phyloP scores from a whole-genome alignment of 2,888 invertebrate species.

The Papilio gigon region DNA sequence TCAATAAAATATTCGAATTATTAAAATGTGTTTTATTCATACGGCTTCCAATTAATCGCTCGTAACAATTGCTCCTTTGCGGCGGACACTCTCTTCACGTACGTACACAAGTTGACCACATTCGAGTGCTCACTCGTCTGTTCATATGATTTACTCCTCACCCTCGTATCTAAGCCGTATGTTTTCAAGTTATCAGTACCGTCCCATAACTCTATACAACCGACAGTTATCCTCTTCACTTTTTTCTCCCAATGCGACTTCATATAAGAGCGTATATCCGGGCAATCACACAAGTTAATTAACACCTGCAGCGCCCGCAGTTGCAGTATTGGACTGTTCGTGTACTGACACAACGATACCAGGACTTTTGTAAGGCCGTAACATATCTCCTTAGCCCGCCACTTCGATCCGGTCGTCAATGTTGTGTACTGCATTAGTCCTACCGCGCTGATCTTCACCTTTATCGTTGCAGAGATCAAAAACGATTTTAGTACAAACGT shows the following conservation, averaged over 20 bases:
- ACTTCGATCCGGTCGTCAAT: constrained; percentile 67
- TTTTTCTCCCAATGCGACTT: constrained; percentile 58
- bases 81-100: constrained; percentile 54
- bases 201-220: constrained; percentile 68
- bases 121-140: constrained; percentile 62
- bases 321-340: constrained; percentile 64
- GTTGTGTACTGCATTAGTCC: constrained; percentile 67
- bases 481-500: constrained; percentile 55
- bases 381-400: constrained; percentile 68
- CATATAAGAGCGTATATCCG: constrained; percentile 66
- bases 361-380: constrained; percentile 58
- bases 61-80: constrained; percentile 59
- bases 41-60: constrained; percentile 65
- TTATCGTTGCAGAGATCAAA: constrained; percentile 51
- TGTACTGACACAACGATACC: constrained; percentile 54
- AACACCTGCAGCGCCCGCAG: constrained; percentile 64
- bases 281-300: constrained; percentile 72
- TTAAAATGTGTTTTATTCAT: constrained; percentile 48
- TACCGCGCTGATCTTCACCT: constrained; percentile 61
- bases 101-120: constrained; percentile 67
- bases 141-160: constrained; percentile 58
- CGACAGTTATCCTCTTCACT: constrained; percentile 54
- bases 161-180: constrained; percentile 67
- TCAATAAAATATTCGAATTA: constrained; percentile 58
- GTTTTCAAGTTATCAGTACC: constrained; percentile 64